Percentiles rank a stretch among this genome's conserved stretches.
Conservation (phyloP, 1,140 invertebrate genomes). For the Hypothenemus hampei region DNA sequence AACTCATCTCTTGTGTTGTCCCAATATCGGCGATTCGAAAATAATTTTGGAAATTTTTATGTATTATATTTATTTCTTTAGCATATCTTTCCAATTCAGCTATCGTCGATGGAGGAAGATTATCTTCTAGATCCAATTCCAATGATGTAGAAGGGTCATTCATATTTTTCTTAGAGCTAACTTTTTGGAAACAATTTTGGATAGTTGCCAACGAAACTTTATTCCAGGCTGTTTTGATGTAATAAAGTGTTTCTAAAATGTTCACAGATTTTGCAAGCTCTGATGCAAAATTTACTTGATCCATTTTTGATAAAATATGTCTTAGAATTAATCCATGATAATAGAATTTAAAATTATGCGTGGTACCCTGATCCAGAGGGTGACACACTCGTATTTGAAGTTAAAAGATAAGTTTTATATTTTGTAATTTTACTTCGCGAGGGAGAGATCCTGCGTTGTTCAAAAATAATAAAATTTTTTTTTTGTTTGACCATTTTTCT, state of each 20-base stretch:
- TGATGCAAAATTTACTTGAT: constrained; percentile 13
- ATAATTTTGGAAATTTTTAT: constrained; percentile 1
- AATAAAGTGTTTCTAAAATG: constrained; percentile 15
- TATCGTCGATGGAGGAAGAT: constrained; percentile 15
- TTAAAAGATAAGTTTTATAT: constrained; percentile 46
- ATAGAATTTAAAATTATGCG: constrained; percentile 42
- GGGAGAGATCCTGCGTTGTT: constrained; percentile 35
- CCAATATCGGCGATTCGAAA: neutral
- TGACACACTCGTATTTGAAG: constrained; percentile 47
- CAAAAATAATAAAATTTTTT: constrained; percentile 43
- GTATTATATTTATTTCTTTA: constrained; percentile 6
- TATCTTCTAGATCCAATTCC: constrained; percentile 16
- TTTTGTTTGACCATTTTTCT: constrained; percentile 46
- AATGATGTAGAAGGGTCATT: constrained; percentile 4
- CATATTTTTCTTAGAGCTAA: constrained; percentile 16
- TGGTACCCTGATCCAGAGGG: constrained; percentile 50
- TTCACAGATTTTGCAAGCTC: constrained; percentile 15
- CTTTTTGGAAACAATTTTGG: constrained; percentile 16
- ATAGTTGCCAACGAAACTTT: constrained; percentile 12
- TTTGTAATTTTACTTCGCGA: constrained; percentile 31
- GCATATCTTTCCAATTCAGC: neutral
- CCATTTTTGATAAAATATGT: constrained; percentile 27
- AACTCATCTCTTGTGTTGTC: constrained; percentile 17
- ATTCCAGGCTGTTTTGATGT: constrained; percentile 12
- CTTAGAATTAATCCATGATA: constrained; percentile 36